Evolutionary conservation across 2,888 invertebrate genomes (phyloP).

Genomic region (Oligia latruncula): DNA sequence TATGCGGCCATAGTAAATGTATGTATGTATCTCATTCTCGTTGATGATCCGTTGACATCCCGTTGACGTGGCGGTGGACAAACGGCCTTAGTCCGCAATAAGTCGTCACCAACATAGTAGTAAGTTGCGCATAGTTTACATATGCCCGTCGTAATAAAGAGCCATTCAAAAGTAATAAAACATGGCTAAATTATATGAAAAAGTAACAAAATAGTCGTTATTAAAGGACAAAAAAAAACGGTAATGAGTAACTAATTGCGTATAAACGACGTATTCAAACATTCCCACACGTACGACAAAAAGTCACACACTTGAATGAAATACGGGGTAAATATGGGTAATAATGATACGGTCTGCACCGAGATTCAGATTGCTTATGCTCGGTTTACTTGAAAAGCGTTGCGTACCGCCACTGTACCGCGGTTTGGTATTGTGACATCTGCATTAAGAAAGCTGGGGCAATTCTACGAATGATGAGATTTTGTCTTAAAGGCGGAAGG

Average conservation of each 20-base stretch:
- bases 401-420: slow-evolving; percentile 34
- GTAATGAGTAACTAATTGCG: slow-evolving; percentile 84
- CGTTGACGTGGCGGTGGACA: too few relatives aligned
- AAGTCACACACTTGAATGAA: slow-evolving; percentile 69
- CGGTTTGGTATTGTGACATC: slow-evolving; percentile 45
- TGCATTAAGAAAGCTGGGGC: slow-evolving; percentile 42
- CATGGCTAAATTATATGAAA: slow-evolving; percentile 77
- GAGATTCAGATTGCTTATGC: slow-evolving; percentile 59
- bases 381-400: slow-evolving; percentile 23
- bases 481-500: slow-evolving; percentile 25
- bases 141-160: slow-evolving; percentile 67
- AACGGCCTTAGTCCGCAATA: slow-evolving; percentile 7
- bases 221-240: slow-evolving; percentile 81
- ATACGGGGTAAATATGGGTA: slow-evolving; percentile 63
- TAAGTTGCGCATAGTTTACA: slow-evolving; percentile 58
- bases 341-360: slow-evolving; percentile 45
- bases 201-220: slow-evolving; percentile 71
- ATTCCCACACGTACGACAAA: slow-evolving; percentile 77
- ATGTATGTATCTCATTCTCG: neutral
- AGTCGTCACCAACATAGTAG: slow-evolving; percentile 58
- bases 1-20: neutral
- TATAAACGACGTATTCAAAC: slow-evolving; percentile 83
- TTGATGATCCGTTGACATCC: too few relatives aligned
- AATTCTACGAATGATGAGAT: slow-evolving; percentile 40
- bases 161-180: slow-evolving; percentile 72